phyloP scores from a whole-genome alignment of 2,888 invertebrate genomes.

The Agrotis ipsilon region DNA sequence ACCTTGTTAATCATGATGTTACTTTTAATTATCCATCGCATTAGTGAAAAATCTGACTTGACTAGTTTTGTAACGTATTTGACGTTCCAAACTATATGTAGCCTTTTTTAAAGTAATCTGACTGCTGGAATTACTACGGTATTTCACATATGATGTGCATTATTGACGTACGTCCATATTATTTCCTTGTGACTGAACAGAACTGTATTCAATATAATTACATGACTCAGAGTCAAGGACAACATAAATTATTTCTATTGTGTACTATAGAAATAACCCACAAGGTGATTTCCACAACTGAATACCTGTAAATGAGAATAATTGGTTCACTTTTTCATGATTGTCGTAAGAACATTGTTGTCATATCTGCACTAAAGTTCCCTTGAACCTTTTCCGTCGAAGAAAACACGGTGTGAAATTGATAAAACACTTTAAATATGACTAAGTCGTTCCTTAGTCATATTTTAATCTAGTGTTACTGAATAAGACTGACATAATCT shows the following conservation, averaged over 20 bases:
- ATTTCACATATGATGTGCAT: slow-evolving; percentile 23
- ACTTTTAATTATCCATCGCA: slow-evolving; percentile 62
- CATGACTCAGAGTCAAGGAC: slow-evolving; percentile 72
- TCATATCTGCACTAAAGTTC: slow-evolving; percentile 5
- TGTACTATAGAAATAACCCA: slow-evolving; percentile 63
- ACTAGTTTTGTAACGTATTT: slow-evolving; percentile 15
- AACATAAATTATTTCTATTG: slow-evolving; percentile 63
- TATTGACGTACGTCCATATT: slow-evolving; percentile 37
- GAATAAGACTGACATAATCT: background rate
- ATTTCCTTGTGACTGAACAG: slow-evolving; percentile 50
- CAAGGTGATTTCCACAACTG: slow-evolving; percentile 60
- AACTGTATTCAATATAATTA: slow-evolving; percentile 50
- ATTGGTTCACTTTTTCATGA: slow-evolving; percentile 40
- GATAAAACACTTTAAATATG: slow-evolving; percentile 11
- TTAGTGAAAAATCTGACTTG: slow-evolving; percentile 39
- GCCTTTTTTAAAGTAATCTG: background rate
- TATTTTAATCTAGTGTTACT: too few relatives aligned
- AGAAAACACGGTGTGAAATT: slow-evolving; percentile 6
- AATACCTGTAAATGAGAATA: slow-evolving; percentile 30
- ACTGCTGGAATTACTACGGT: background rate
- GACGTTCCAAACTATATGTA: background rate
- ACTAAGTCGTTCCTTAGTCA: too few relatives aligned
- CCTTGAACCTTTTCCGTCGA: slow-evolving; percentile 34
- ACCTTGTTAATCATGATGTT: slow-evolving; percentile 53
- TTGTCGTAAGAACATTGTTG: slow-evolving; percentile 9